Base-by-base conservation (phyloP, 2,888 invertebrate species). In the Lithophane socia region DNA sequence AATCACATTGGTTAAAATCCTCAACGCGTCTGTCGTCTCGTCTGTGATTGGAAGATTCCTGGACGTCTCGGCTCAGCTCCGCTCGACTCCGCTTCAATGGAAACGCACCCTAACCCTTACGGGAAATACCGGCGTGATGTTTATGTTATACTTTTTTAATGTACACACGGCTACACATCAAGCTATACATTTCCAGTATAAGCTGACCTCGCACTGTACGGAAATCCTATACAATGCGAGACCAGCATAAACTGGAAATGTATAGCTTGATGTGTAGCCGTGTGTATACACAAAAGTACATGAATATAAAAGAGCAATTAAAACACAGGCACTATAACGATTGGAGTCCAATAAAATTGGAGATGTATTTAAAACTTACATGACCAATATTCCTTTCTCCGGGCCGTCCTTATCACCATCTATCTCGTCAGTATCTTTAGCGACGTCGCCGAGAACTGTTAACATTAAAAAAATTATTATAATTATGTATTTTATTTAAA, bases 381-480 rank as follows among this genome's bases (percentile, higher is more conserved):
- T 92, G 7, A 93, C 80, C 60, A 94, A 81, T 74, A 94, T 95
- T 7, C 94, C 94, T 78, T 93, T 95, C 0, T 95, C 95, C 0
- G 90, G 91, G 0, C 75, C 83, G 0, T 94, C 94, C 21, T 90
- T 92, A 0, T 93, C 93, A 0, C 76, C 80, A 0, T 92, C 92
- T 0, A 73, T 61, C 0, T 90, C 90, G 3, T 93, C 92, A 0
- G 86, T 74, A n/a, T 91, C 92, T 49, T 92, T 92, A 0, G 93
- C 91, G 2, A 93, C 93, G 8, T 93, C 93, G 0, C 94, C 93
- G 2, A 95, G 87, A 63, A 91, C 95, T 95, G 87, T 12, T 81
- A 86, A 65, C 61, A 77, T 56, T 2, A 37, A 68, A 37, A 37
- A 42, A 73, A 60, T 16, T 42, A 37, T 37, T 37, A 37, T 37